Percentiles rank a stretch among this genome's conserved stretches.
Conservation (phyloP, 1,140 invertebrate genomes). For the Bicyclus anynana region DNA sequence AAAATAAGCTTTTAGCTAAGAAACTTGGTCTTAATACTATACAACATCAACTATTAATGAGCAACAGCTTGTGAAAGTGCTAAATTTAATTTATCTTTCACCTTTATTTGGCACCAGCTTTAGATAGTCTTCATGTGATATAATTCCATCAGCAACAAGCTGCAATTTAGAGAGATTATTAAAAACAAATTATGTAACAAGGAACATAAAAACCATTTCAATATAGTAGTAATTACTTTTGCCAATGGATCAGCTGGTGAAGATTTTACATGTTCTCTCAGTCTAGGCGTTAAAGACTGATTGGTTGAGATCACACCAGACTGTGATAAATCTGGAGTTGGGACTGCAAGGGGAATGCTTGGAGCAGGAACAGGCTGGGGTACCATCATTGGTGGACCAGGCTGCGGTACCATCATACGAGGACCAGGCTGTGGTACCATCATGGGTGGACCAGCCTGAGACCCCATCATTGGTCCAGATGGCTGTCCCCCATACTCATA, state of each 20-base stretch:
- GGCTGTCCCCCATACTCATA: slow-evolving; percentile 39
- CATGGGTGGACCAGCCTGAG: no score
- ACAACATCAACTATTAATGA: no score
- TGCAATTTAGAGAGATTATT: slow-evolving; percentile 41
- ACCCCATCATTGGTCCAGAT: slow-evolving; percentile 12
- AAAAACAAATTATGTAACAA: slow-evolving; percentile 4
- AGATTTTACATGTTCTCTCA: slow-evolving; percentile 5
- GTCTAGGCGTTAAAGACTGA: neutral
- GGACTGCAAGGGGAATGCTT: no score
- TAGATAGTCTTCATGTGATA: slow-evolving; percentile 66
- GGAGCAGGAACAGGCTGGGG: slow-evolving; percentile 11
- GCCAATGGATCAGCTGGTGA: slow-evolving; percentile 56
- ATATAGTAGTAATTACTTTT: slow-evolving; percentile 57
- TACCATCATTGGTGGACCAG: no score
- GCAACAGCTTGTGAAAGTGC: neutral
- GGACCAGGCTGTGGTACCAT: slow-evolving; percentile 44
- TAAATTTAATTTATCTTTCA: slow-evolving; percentile 20
- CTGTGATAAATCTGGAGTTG: no score
- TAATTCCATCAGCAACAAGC: slow-evolving; percentile 66
- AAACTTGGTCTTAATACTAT: no score
- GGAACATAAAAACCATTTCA: neutral
- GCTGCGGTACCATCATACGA: no score
- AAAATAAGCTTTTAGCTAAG: no score
- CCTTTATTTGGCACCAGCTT: slow-evolving; percentile 67
- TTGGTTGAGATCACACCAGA: slow-evolving; percentile 1